Evolutionary conservation across 2,888 invertebrate species (phyloP).

Genomic region (Lydus trimaculatus): DNA sequence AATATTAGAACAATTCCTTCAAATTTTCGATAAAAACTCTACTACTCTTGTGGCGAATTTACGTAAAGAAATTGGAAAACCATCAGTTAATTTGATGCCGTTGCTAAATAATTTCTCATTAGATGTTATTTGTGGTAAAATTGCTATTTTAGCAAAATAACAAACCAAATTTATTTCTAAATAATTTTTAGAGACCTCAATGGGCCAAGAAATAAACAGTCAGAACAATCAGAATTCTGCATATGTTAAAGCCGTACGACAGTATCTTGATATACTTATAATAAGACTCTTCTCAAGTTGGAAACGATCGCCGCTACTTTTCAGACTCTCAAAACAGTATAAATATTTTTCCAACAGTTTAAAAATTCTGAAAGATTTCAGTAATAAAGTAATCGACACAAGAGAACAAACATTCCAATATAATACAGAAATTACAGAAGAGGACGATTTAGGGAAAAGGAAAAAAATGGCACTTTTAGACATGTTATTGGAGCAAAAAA

Average conservation of each 20-base stretch:
- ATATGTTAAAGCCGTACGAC: conserved; percentile 57
- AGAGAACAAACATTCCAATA: conserved; percentile 45
- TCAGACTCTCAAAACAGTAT: background rate
- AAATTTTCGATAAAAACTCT: conserved; percentile 24
- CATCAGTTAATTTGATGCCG: conserved; percentile 20
- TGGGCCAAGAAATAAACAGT: conserved; percentile 61
- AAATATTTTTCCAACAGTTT: conserved; percentile 39
- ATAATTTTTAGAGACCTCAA: conserved; percentile 63
- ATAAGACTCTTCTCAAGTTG: conserved; percentile 10
- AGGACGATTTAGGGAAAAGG: background rate
- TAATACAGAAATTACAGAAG: background rate
- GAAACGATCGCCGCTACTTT: conserved; percentile 8
- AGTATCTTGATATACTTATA: conserved; percentile 10
- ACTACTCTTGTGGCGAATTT: conserved; percentile 26
- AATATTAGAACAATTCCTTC: conserved; percentile 31
- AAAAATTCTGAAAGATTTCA: conserved; percentile 62
- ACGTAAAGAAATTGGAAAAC: conserved; percentile 13
- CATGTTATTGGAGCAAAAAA: conserved; percentile 58
- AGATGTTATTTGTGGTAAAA: conserved; percentile 35
- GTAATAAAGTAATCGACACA: conserved; percentile 64
- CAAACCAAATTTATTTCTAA: background rate
- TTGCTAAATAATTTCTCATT: conserved; percentile 26
- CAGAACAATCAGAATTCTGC: conserved; percentile 53
- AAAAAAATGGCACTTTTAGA: conserved; percentile 23
- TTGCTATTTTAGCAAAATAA: background rate